Base-by-base conservation (phyloP, 2,113 vertebrate genomes). In the Myiagra hebetior region DNA sequence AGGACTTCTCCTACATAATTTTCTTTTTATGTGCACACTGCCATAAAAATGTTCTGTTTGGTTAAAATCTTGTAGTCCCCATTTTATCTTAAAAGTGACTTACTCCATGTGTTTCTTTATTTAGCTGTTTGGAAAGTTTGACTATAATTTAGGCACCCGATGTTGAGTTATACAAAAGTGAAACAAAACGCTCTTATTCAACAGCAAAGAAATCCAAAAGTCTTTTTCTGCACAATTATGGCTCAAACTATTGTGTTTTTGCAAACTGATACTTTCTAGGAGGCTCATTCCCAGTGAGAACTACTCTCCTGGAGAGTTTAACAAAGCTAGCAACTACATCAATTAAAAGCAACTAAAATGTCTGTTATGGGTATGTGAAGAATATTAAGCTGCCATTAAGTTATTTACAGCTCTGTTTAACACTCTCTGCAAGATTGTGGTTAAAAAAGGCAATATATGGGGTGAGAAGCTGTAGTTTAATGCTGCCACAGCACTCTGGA, bases 221-320 rank as follows among this genome's bases (percentile, higher is more conserved):
- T 81, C 92, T 85, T 70, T 89, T 95, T 91, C 95, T 94, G 76
- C 64, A 84, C 82, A 91, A 92, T 92, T 95, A 91, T 87, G 0
- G 16, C 63, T 57, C 82, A 63, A 85, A 97, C 90, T 80, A 87
- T 92, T 97, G 91, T 90, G 89, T 24, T 96, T 96, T 96, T 96
- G 95, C 95, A 96, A 95, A 94, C 94, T 85, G 95, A 93, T 96
- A 95, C 94, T 95, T 97, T 97, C 93, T 91, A 94, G 92, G 95
- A 95, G 70, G 86, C 79, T 95, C 57, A 14, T 95, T 95, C 94
- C 94, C 96, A 91, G 93, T 82, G 94, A 97, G 92, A 96, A 73
- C 80, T 91, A 86, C 83, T 91, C 94, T 97, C 95, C 96, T 91
- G 92, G 95, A 94, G 92, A 94, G 86, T 95, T 87, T 94, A 95